Evolutionary conservation across 2,888 invertebrate species (phyloP).

Genomic region (Biston stratarius): DNA sequence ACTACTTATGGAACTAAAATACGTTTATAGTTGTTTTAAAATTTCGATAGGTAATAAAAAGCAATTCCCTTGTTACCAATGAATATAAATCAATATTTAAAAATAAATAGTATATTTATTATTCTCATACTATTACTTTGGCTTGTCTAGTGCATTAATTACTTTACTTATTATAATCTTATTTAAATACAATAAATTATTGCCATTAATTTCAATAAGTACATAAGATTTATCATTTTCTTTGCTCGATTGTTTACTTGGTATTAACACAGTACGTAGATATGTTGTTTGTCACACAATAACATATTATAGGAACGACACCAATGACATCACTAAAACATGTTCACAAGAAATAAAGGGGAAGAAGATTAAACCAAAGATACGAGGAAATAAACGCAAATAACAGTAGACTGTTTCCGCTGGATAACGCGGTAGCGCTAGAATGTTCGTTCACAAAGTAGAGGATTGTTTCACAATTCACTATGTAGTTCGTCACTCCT

Average conservation of each 20-base stretch:
- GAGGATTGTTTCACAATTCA: slow-evolving; percentile 71
- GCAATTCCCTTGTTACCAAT: no score
- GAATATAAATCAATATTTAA: not conserved
- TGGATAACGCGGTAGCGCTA: slow-evolving; percentile 48
- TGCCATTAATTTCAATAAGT: not conserved
- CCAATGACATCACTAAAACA: slow-evolving; percentile 2
- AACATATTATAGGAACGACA: not conserved
- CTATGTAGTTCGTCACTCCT: slow-evolving; percentile 71
- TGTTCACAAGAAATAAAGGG: not conserved
- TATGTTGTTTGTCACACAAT: slow-evolving; percentile 1
- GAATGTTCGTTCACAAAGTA: slow-evolving; percentile 71
- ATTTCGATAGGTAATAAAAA: no score
- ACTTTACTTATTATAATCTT: not conserved
- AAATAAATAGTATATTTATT: not conserved
- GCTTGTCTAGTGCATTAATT: slow-evolving; percentile 5
- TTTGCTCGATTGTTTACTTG: not conserved
- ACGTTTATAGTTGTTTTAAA: no score
- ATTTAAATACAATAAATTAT: slow-evolving; percentile 3
- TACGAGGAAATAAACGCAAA: slow-evolving; percentile 33
- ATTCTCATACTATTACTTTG: not conserved
- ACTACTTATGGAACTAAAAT: no score
- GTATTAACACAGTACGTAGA: not conserved
- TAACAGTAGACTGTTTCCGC: slow-evolving; percentile 23
- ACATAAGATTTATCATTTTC: not conserved
- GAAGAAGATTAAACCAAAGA: slow-evolving; percentile 20